Percentiles rank a stretch among this genome's conserved stretches.
These are phyloP conservation scores for Macropis europaea DNA, from an alignment of 2,888 invertebrate species.

Conservation along the genomic window DNA sequence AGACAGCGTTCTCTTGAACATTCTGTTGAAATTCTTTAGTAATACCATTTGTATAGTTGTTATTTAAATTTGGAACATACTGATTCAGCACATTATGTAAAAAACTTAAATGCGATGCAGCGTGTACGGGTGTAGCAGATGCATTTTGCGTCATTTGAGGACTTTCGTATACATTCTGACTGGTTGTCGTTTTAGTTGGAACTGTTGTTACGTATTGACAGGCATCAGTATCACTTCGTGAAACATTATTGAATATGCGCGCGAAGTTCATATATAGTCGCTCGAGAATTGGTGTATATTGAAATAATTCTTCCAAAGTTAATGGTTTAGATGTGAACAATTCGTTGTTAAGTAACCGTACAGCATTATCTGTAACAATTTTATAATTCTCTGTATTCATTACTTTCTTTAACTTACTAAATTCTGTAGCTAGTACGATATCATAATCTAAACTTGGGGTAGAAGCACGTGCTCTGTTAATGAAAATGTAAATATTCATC, in stretches of 20 bases:
- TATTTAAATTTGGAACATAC: not conserved
- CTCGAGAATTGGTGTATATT: not conserved
- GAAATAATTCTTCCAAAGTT: not conserved
- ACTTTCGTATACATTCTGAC: not conserved
- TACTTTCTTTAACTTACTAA: not conserved
- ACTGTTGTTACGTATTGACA: not conserved
- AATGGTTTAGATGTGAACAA: not conserved
- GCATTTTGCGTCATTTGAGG: not conserved
- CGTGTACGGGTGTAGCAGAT: not conserved
- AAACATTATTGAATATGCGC: not conserved
- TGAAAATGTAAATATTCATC: not conserved
- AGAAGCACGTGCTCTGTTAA: not conserved
- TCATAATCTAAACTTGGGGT: not conserved
- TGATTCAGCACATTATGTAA: not conserved
- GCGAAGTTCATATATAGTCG: not conserved
- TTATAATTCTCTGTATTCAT: not conserved
- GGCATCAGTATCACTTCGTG: not conserved
- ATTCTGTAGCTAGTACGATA: not conserved
- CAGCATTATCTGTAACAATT: not conserved
- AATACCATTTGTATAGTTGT: not conserved
- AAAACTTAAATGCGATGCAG: not conserved
- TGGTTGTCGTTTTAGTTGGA: not conserved
- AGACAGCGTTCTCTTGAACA: not conserved
- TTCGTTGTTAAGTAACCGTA: not conserved
- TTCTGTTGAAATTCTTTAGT: not conserved